phyloP scores from a whole-genome alignment of 2,888 invertebrate species.

The Macrophya alboannulata region DNA sequence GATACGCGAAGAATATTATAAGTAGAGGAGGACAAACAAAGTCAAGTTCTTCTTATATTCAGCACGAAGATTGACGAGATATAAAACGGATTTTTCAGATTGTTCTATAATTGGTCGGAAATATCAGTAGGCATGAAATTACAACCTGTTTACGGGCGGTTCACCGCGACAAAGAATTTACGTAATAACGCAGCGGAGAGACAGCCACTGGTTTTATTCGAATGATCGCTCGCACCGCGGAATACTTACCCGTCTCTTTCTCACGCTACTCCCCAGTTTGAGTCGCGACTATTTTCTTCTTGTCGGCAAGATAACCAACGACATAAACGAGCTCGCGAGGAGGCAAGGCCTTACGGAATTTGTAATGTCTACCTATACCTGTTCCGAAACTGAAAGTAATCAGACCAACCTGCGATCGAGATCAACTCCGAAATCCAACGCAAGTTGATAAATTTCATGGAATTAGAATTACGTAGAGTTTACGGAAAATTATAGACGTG shows the following conservation, averaged over 20 bases:
- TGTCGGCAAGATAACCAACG: conserved; percentile 45
- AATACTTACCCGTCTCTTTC: conserved; percentile 53
- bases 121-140: conserved; percentile 48
- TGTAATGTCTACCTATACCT: not conserved
- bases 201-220: conserved; percentile 50
- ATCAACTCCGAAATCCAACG: conserved; percentile 50
- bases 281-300: conserved; percentile 41
- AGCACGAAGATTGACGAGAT: conserved; percentile 42
- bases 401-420: conserved; percentile 57
- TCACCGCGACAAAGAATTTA: conserved; percentile 54
- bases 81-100: conserved; percentile 47
- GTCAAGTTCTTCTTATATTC: conserved; percentile 20
- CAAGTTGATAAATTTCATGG: not conserved
- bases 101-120: conserved; percentile 47
- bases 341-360: conserved; percentile 44
- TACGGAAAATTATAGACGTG: not conserved
- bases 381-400: conserved; percentile 17
- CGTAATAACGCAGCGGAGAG: conserved; percentile 46
- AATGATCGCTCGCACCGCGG: conserved; percentile 54
- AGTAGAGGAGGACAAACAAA: not conserved
- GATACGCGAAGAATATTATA: not conserved
- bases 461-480: not conserved
- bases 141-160: conserved; percentile 48
- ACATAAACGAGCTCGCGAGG: conserved; percentile 34
- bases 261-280: conserved; percentile 22